Conservation (phyloP, 2,113 vertebrate species). For the Stegastes partitus region DNA sequence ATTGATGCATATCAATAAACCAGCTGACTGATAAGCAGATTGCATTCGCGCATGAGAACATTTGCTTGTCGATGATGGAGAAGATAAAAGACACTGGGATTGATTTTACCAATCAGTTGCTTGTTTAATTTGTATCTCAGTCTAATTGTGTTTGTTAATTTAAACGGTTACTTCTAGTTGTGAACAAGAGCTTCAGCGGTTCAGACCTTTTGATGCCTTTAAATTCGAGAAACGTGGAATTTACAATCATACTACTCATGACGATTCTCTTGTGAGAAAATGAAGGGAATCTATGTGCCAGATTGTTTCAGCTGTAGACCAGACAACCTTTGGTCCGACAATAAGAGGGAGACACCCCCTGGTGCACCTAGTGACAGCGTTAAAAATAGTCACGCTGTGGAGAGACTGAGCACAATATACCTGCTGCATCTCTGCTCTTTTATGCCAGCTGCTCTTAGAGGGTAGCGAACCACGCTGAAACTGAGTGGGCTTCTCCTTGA, state of each 20-base stretch:
- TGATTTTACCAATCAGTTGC: too few relatives aligned
- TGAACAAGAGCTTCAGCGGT: too few relatives aligned
- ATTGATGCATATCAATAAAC: too few relatives aligned
- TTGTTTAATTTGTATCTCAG: too few relatives aligned
- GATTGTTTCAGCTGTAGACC: neutral
- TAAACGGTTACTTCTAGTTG: too few relatives aligned
- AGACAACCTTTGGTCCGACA: conserved; percentile 7
- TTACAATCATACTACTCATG: neutral
- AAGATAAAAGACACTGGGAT: too few relatives aligned
- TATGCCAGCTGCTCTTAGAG: neutral
- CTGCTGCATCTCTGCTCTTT: conserved; percentile 9
- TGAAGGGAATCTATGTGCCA: neutral
- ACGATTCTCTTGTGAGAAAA: neutral
- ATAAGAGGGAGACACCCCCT: conserved; percentile 20
- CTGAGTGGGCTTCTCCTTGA: neutral
- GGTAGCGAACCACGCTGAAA: neutral
- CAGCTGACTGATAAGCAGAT: too few relatives aligned
- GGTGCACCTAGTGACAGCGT: conserved; percentile 19
- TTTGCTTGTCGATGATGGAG: too few relatives aligned
- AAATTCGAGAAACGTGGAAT: neutral
- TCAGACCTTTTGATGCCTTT: neutral
- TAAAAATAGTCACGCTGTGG: conserved; percentile 51
- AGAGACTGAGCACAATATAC: conserved; percentile 13
- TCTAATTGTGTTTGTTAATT: too few relatives aligned
- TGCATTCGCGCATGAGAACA: too few relatives aligned